phyloP scores from a whole-genome alignment of 2,888 invertebrate species.

The Apamea crenata region DNA sequence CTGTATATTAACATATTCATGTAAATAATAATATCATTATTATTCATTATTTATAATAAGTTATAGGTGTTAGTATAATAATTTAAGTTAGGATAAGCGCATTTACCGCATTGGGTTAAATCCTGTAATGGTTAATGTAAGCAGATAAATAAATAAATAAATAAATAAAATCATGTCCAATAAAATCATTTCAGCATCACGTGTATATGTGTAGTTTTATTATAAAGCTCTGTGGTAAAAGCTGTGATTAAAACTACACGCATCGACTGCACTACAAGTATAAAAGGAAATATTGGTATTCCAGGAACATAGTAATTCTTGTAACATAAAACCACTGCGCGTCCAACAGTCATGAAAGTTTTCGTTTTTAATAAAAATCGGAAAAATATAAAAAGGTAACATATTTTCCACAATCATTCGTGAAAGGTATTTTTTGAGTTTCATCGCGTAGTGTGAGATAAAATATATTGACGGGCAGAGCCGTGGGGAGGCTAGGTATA shows the following conservation, averaged over 20 bases:
- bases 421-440: constrained; percentile 47
- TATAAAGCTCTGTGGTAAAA: constrained; percentile 12
- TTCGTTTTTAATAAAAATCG: not conserved
- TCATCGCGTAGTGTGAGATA: constrained; percentile 55
- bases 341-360: not conserved
- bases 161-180: not conserved
- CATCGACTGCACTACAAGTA: constrained; percentile 1
- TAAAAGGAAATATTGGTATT: constrained; percentile 17
- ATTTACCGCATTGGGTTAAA: no score
- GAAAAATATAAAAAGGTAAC: not conserved
- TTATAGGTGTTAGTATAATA: no score
- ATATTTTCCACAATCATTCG: constrained; percentile 19
- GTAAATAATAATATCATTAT: not conserved
- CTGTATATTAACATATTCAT: not conserved
- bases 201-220: not conserved
- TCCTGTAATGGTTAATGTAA: no score
- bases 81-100: no score
- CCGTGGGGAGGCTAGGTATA: constrained; percentile 70
- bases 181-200: not conserved
- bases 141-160: no score
- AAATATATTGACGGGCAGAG: constrained; percentile 62
- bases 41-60: no score
- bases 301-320: not conserved
- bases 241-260: constrained; percentile 13
- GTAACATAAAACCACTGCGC: constrained; percentile 14